Base-by-base conservation (phyloP, 2,797 vertebrate genomes). In the Calcarius lapponicus region DNA sequence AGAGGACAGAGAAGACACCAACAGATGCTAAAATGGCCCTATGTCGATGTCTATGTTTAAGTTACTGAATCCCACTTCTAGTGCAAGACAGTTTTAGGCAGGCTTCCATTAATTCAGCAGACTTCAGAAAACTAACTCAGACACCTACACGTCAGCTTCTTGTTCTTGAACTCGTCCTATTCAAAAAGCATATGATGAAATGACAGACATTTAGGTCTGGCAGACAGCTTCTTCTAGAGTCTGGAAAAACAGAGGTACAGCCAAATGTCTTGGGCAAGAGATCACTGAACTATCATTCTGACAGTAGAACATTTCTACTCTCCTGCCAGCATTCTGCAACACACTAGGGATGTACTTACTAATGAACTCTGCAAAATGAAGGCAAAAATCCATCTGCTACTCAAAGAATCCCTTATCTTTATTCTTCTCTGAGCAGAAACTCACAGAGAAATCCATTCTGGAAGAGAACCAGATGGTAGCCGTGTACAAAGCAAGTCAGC, bases 191-290 rank as follows among this genome's bases (percentile, higher is more conserved):
- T 8, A 19, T 20, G 38, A 85, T 51, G 62, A 82, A 87, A 38
- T 38, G 62, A 38, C 42, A 66, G 62, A 90, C 47, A 58, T 47
- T 72, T 21, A 50, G 64, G 40, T 60, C 61, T 90, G 50, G n/a
- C 32, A 11, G 79, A 83, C 50, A 94, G 58, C 50, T 71, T 74
- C 40, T 91, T 91, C 74, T 71, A 58, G 15, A 56, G 50, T 47
- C 38, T 74, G 42, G 64, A 85, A 87, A 93, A 87, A 86, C 40
- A 90, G 81, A 91, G 47, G 61, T 80, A 88, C 57, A 88, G 75
- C n/a, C 81, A 94, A 95, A 90, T 79, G 51, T 84, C 62, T 78
- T 75, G 45, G 80, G 84, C 12, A 89, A 92, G 73, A 93, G 42
- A 80, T 34, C 31, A 80, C 36, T 40, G 14, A 60, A 60, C 25